Percentiles rank a stretch among this genome's conserved stretches.
Conservation (phyloP, 2,113 vertebrate genomes). For the Bungarus multicinctus region DNA sequence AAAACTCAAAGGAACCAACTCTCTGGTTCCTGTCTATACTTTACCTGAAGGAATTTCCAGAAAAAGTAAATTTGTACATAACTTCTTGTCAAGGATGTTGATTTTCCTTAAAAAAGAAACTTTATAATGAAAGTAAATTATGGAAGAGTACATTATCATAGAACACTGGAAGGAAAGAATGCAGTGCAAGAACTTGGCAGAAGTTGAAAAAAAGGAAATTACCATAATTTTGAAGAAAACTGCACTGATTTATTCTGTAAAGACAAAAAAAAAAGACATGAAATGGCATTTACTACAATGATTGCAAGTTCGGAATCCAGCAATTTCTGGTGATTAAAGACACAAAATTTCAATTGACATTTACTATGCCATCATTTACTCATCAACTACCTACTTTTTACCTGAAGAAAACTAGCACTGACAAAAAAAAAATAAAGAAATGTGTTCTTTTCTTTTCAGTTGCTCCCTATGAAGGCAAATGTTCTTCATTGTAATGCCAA, state of each 20-base stretch:
- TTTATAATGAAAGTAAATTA: not conserved
- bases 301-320: slow-evolving; percentile 16
- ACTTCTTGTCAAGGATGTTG: not conserved
- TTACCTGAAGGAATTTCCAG: not conserved
- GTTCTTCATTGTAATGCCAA: not conserved
- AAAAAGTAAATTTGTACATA: not conserved
- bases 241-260: slow-evolving; percentile 37
- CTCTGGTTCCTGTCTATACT: not conserved
- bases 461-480: not conserved
- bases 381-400: slow-evolving; percentile 27
- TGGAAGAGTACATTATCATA: not conserved
- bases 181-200: slow-evolving; percentile 26
- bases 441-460: slow-evolving; percentile 8
- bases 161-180: slow-evolving; percentile 9
- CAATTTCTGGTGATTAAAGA: slow-evolving; percentile 50
- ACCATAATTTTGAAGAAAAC: slow-evolving; percentile 33
- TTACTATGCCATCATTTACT: slow-evolving; percentile 27
- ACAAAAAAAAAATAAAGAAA: slow-evolving; percentile 37
- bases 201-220: slow-evolving; percentile 29
- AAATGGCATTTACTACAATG: slow-evolving; percentile 25
- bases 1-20: not conserved
- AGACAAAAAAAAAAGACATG: slow-evolving; percentile 24
- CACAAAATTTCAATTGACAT: slow-evolving; percentile 41
- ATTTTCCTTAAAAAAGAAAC: not conserved
- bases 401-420: slow-evolving; percentile 30